These are phyloP conservation scores for Antechinus stuartii DNA, from an alignment of 2,113 vertebrate species.

Conservation along the genomic window DNA sequence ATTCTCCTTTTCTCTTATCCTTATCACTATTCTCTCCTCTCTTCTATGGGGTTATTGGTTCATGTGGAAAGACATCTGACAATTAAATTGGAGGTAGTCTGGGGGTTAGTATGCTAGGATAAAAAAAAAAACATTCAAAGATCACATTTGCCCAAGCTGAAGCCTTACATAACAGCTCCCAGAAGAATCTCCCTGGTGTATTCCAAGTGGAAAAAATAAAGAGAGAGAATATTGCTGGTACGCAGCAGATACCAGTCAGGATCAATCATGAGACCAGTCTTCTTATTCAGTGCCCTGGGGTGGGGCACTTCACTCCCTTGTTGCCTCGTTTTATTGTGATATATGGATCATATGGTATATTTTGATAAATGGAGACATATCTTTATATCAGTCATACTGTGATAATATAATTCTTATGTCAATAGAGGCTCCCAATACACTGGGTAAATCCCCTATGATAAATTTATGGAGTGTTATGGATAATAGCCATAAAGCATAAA, in stretches of 20 bases:
- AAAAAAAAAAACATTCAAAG: slow-evolving; percentile 20
- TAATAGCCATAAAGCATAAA: not conserved
- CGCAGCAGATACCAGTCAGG: slow-evolving; percentile 17
- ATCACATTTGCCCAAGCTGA: slow-evolving; percentile 19
- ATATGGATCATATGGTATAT: not conserved
- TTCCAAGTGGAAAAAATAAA: slow-evolving; percentile 14
- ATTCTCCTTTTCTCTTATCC: not conserved
- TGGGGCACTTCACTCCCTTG: not conserved
- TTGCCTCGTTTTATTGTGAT: not conserved
- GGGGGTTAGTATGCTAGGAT: not conserved
- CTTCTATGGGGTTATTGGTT: not conserved
- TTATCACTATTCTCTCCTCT: not conserved
- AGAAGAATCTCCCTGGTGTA: not conserved
- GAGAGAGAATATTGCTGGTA: not conserved
- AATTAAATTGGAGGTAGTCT: slow-evolving; percentile 46
- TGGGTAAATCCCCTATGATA: not conserved
- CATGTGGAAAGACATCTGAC: slow-evolving; percentile 33
- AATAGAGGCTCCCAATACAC: not conserved
- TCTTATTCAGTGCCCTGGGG: not conserved
- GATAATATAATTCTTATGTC: slow-evolving; percentile 27
- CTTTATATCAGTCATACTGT: not conserved
- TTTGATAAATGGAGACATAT: not conserved
- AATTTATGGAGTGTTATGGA: not conserved
- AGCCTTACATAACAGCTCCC: slow-evolving; percentile 23
- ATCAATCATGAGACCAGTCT: slow-evolving; percentile 11